Conservation (phyloP, 2,113 vertebrate species). For the Pluvianellus socialis region DNA sequence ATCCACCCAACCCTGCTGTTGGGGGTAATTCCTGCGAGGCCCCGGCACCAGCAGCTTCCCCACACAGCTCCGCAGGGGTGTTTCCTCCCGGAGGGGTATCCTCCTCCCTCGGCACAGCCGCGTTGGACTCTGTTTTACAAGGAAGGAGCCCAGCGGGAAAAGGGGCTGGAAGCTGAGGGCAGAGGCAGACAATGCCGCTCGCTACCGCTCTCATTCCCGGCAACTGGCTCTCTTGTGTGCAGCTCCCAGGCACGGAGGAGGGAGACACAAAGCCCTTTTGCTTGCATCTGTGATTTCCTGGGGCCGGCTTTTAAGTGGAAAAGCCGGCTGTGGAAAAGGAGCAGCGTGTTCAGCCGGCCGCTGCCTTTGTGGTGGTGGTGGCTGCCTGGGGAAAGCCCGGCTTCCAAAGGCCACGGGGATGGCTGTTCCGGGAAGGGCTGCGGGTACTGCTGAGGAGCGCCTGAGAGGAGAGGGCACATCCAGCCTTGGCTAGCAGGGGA, state of each 20-base stretch:
- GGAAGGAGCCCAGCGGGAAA: background rate
- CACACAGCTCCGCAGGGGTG: background rate
- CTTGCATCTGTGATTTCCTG: background rate
- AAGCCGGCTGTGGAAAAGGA: background rate
- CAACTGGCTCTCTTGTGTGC: background rate
- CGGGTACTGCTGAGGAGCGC: background rate
- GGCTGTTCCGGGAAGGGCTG: background rate
- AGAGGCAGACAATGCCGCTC: background rate
- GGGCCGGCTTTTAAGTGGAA: background rate
- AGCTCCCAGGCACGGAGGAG: background rate
- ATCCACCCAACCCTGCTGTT: background rate
- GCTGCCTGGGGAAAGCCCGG: background rate
- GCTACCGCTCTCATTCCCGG: background rate
- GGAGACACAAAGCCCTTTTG: background rate
- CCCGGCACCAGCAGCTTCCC: background rate
- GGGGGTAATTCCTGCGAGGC: background rate
- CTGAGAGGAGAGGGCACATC: background rate
- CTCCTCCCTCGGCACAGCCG: background rate
- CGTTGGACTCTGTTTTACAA: background rate
- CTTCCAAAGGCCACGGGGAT: background rate
- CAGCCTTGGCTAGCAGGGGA: background rate
- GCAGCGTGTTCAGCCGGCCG: fast-evolving
- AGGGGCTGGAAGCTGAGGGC: background rate
- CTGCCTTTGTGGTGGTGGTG: background rate
- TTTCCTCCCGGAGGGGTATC: background rate